Conservation (phyloP, 2,113 vertebrate species). For the Lagopus muta region DNA sequence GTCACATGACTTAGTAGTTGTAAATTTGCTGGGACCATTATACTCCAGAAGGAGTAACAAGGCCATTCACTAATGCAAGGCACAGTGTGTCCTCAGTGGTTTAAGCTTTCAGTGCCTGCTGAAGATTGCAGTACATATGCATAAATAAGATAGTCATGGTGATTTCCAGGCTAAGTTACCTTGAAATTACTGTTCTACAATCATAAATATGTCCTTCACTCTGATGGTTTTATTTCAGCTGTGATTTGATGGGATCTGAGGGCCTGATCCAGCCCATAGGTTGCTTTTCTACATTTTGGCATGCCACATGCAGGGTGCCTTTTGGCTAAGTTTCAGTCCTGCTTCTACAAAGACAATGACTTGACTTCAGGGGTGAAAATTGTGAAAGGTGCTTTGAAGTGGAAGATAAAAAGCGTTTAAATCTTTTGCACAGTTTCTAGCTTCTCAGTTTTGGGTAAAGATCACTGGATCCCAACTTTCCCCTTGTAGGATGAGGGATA, state of each 20-base stretch:
- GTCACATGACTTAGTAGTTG: neutral
- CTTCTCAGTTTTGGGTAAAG: neutral
- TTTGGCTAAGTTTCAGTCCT: neutral
- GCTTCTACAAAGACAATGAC: neutral
- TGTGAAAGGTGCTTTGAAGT: neutral
- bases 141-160: constrained; percentile 58
- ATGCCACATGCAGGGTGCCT: neutral
- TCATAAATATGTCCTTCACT: neutral
- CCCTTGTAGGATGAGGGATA: neutral
- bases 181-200: constrained; percentile 49
- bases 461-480: neutral
- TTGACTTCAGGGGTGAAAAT: neutral
- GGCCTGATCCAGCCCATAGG: neutral
- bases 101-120: neutral
- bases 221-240: neutral
- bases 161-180: constrained; percentile 45
- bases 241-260: neutral
- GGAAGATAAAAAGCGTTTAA: neutral
- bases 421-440: neutral
- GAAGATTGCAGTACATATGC: neutral
- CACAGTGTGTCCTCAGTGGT: neutral
- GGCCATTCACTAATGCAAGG: neutral
- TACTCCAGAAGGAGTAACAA: neutral
- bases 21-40: neutral
- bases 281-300: neutral